These are phyloP conservation scores for Paramormyrops hopkinsi DNA, from an alignment of 2,797 vertebrate genomes.

Conservation along the genomic window DNA sequence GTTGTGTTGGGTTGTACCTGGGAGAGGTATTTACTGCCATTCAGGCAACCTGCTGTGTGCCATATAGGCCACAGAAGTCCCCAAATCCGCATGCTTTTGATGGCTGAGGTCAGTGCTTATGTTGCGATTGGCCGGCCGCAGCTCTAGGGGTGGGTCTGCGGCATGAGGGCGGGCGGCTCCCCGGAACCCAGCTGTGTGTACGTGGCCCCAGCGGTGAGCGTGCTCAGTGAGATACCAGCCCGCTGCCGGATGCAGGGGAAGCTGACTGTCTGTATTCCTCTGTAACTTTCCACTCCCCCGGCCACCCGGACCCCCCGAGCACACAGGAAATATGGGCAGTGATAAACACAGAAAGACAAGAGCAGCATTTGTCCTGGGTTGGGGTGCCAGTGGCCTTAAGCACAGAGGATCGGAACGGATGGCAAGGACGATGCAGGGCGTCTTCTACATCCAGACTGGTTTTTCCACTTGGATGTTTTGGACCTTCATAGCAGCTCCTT, in stretches of 20 bases:
- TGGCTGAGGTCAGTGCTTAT: background rate
- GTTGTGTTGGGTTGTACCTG: background rate
- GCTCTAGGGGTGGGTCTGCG: background rate
- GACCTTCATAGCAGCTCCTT: background rate
- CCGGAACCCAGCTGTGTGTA: conserved; percentile 10
- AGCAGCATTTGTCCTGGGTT: background rate
- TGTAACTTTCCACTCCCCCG: background rate
- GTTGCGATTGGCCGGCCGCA: background rate
- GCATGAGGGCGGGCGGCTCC: background rate
- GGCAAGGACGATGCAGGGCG: background rate
- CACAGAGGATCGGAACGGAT: background rate
- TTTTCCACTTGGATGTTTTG: background rate
- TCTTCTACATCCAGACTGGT: background rate
- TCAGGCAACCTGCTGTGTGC: background rate
- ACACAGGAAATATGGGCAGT: background rate
- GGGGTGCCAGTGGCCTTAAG: background rate
- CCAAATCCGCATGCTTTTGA: background rate
- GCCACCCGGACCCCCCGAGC: background rate
- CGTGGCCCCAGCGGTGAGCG: background rate
- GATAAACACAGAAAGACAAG: background rate
- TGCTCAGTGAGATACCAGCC: background rate
- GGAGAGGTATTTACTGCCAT: background rate
- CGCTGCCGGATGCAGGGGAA: background rate
- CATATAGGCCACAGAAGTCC: background rate
- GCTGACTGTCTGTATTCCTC: background rate